phyloP scores from a whole-genome alignment of 2,888 invertebrate species.

The Stenoptilia bipunctidactyla region DNA sequence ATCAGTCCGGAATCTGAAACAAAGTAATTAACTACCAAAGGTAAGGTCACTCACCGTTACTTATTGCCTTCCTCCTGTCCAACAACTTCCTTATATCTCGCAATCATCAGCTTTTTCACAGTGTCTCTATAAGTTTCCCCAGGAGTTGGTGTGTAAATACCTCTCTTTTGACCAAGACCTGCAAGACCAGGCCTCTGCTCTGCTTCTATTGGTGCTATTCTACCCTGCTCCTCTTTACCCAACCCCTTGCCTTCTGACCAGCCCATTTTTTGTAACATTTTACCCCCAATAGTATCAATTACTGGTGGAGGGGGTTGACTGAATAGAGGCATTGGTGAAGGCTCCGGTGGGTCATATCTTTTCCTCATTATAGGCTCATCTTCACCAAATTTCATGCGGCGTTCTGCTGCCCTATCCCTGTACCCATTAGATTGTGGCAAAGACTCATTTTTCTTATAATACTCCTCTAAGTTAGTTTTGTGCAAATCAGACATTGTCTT shows the following conservation, averaged over 20 bases:
- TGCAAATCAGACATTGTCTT: constrained; percentile 94
- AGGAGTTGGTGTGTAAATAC: constrained; percentile 82
- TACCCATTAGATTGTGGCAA: constrained; percentile 70
- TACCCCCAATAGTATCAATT: constrained; percentile 93
- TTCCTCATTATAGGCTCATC: constrained; percentile 73
- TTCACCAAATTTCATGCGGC: constrained; percentile 93
- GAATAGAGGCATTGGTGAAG: constrained; percentile 60
- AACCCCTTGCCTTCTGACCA: constrained; percentile 98
- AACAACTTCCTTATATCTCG: constrained; percentile 85
- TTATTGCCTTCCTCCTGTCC: constrained; percentile 69
- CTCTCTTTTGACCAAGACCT: constrained; percentile 88
- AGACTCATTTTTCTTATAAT: constrained; percentile 47
- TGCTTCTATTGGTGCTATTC: constrained; percentile 93
- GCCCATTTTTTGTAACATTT: constrained; percentile 97
- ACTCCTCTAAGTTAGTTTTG: constrained; percentile 83
- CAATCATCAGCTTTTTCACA: constrained; percentile 90
- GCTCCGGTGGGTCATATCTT: constrained; percentile 46
- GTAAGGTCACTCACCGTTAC: constrained; percentile 28
- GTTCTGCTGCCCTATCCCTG: constrained; percentile 95
- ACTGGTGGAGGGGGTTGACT: constrained; percentile 75
- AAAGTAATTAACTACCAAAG: neutral
- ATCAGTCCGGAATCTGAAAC: neutral
- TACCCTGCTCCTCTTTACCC: constrained; percentile 92
- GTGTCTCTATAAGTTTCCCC: constrained; percentile 91
- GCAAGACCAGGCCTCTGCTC: constrained; percentile 77